Conservation (phyloP, 1,140 invertebrate species). For the Rhopalosiphum padi region DNA sequence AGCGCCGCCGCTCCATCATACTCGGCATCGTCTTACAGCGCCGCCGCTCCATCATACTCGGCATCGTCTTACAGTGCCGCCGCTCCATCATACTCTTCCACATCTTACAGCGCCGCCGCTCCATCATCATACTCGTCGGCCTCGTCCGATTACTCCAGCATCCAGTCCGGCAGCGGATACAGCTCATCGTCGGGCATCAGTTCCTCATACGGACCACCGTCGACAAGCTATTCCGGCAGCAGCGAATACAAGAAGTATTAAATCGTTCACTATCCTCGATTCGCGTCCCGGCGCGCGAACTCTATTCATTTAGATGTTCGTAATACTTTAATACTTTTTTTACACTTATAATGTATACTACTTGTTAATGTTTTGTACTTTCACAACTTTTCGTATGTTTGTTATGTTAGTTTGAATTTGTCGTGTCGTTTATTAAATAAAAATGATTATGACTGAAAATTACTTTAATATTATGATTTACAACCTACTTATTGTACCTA, state of each 20-base stretch:
- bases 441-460: conserved; percentile 26
- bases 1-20: neutral
- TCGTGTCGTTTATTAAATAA: neutral
- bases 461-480: neutral
- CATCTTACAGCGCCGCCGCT: neutral
- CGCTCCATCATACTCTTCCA: neutral
- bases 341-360: neutral
- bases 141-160: conserved; percentile 9
- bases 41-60: neutral
- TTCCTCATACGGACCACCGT: conserved; percentile 38
- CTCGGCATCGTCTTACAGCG: neutral
- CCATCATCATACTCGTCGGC: conserved; percentile 21
- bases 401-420: conserved; percentile 27
- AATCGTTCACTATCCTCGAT: neutral
- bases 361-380: neutral
- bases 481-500: neutral
- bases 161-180: conserved; percentile 8
- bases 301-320: neutral
- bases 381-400: neutral
- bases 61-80: neutral
- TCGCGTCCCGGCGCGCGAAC: neutral
- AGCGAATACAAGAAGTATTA: conserved; percentile 42
- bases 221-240: neutral
- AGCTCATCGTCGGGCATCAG: neutral
- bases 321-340: neutral